These are phyloP conservation scores for Ephestia elutella DNA, from an alignment of 1,140 invertebrate genomes.

Conservation along the genomic window DNA sequence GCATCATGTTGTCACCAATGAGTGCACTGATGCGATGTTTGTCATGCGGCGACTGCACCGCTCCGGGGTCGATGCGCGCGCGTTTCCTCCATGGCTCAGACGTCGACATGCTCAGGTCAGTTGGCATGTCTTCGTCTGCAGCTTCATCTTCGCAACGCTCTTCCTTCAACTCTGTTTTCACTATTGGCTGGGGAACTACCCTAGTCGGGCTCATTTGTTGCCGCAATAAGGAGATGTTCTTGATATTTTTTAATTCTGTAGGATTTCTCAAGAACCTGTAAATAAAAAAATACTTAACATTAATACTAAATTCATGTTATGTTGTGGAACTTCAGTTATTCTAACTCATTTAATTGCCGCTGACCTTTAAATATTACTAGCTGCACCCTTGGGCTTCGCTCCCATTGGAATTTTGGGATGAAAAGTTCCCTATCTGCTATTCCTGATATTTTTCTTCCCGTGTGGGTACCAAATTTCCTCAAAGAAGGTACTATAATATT, in stretches of 20 bases:
- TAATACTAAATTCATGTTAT: conserved; percentile 7
- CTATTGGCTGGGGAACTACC: conserved; percentile 52
- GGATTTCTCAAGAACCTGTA: conserved; percentile 91
- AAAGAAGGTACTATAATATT: no score
- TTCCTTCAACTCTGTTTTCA: conserved; percentile 75
- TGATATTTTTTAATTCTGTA: conserved; percentile 92
- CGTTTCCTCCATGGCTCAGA: conserved; percentile 69
- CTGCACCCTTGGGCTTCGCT: no score
- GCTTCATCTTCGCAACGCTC: conserved; percentile 73
- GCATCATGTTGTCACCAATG: conserved; percentile 69
- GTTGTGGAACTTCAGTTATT: not conserved
- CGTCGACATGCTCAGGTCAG: conserved; percentile 78
- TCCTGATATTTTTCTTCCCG: no score
- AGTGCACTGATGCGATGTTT: conserved; percentile 72
- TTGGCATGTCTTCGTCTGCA: conserved; percentile 78
- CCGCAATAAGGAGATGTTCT: conserved; percentile 91
- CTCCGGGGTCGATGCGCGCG: conserved; percentile 48
- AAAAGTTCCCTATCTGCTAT: no score
- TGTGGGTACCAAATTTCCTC: no score
- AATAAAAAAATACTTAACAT: conserved; percentile 43
- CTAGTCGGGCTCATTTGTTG: conserved; percentile 86
- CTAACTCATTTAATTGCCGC: no score
- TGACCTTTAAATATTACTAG: not conserved
- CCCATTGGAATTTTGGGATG: no score
- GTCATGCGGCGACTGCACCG: conserved; percentile 44